These are phyloP conservation scores for Phalloptychus januarius DNA, from an alignment of 2,797 vertebrate species.

Conservation along the genomic window DNA sequence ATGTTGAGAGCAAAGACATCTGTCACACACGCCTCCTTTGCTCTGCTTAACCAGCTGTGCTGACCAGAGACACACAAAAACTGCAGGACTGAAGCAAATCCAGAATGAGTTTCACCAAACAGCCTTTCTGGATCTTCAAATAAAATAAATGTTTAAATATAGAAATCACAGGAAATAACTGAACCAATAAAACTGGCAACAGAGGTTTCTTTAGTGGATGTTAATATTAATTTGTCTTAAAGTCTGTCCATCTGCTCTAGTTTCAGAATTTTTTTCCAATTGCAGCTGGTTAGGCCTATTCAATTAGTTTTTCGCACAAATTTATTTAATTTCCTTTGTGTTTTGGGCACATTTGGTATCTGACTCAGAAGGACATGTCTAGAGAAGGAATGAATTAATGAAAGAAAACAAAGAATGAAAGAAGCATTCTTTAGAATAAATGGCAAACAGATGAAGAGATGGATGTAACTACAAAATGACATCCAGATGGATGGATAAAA, in stretches of 20 bases:
- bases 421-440: not conserved
- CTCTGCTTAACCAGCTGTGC: constrained; percentile 32
- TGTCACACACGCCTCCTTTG: constrained; percentile 49
- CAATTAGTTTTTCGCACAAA: constrained; percentile 12
- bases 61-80: constrained; percentile 12
- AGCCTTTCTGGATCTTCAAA: not conserved
- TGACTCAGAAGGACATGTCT: no score
- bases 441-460: not conserved
- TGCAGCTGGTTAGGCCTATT: constrained; percentile 4
- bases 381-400: not conserved
- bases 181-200: not conserved
- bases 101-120: not conserved
- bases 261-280: not conserved
- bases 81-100: not conserved
- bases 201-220: not conserved
- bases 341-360: not conserved
- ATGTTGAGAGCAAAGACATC: constrained; percentile 66
- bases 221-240: not conserved
- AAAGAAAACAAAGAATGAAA: not conserved
- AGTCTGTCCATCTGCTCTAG: not conserved
- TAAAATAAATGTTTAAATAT: not conserved
- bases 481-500: not conserved
- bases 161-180: not conserved
- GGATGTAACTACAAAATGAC: not conserved
- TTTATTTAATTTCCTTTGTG: not conserved